Conservation (phyloP, 2,888 invertebrate species). For the Diarsia dahlii region DNA sequence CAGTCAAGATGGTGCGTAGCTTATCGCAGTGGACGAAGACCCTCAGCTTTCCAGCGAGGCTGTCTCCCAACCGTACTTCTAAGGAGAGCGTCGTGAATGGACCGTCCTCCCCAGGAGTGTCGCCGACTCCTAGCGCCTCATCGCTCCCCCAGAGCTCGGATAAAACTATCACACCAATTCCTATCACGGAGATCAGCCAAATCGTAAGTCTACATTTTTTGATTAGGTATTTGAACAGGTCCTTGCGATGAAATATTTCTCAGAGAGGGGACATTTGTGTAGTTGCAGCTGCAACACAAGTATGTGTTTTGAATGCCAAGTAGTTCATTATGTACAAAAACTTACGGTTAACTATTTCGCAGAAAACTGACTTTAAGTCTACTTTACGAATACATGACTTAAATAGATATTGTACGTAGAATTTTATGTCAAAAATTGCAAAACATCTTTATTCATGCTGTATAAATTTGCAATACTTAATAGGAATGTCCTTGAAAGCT, state of each 20-base stretch:
- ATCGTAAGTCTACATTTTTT: constrained; percentile 89
- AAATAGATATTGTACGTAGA: constrained; percentile 23
- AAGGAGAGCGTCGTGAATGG: constrained; percentile 93
- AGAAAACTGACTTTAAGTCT: constrained; percentile 67
- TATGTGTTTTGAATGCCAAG: constrained; percentile 76
- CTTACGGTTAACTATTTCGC: constrained; percentile 71
- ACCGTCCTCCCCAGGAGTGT: constrained; percentile 89
- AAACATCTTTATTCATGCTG: constrained; percentile 27
- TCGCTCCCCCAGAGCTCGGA: constrained; percentile 91
- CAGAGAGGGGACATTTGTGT: constrained; percentile 57
- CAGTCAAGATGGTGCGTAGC: constrained; percentile 95
- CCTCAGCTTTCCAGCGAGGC: constrained; percentile 96
- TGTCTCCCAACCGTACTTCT: constrained; percentile 95
- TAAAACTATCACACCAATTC: constrained; percentile 90
- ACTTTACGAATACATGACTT: constrained; percentile 65
- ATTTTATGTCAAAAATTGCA: constrained; percentile 24
- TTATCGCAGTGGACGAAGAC: constrained; percentile 98
- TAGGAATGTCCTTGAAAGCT: constrained; percentile 55
- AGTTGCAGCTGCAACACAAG: constrained; percentile 69
- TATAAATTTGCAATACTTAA: constrained; percentile 52
- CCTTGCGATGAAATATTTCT: constrained; percentile 52
- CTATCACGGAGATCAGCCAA: constrained; percentile 93
- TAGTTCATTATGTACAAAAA: constrained; percentile 75
- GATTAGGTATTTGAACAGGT: constrained; percentile 41
- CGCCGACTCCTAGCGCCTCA: constrained; percentile 92